Base-by-base conservation (phyloP, 35 echinoderm and acorn worm species). In the Patiria miniata region DNA sequence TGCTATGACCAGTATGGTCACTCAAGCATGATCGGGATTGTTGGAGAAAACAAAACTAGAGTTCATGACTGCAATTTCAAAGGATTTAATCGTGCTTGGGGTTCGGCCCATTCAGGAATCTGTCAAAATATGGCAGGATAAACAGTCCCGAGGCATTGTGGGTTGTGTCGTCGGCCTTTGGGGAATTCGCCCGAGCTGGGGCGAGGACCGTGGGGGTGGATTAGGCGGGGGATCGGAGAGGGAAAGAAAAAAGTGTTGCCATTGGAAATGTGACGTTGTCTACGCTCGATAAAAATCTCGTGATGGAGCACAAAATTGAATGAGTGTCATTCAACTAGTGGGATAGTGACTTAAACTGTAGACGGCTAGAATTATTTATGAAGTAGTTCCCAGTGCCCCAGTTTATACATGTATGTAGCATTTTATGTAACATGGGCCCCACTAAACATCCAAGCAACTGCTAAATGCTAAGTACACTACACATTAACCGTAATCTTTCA, bases 81-180 rank as follows among this genome's bases (percentile, higher is more conserved):
- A 73, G 65, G 65, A 73, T 32, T 69, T 69, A 69, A 69, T 69
- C 61, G 33, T 73, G 65, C 65, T 73, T 73, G 29, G 29, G 65
- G 65, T 28, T 34, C 42, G 42, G 42, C 42, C 42, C 12, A 47
- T 47, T 47, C 4, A 47, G 12, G 29, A 8, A 73, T 73, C 65
- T 73, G 65, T 26, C 26, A 73, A 68, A 73, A 73, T 32, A 26
- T 34, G 29, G 34, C 7, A 73, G 26, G 65, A 36, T 73, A 69
- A 69, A 69, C 28, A 69, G 22, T 69, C 61, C 61, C 33, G 61
- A 8, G 61, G 61, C 61, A 69, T 69, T 21, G 22, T 69, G 22
- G 22, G 34, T 34, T 73, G 65, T 73, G 65, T 32, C 14, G 23
- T 22, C 26, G 19, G 65, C 65, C 26, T 22, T 61, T 73, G 23